These are phyloP conservation scores for Nothura maculosa DNA, from an alignment of 2,797 vertebrate genomes.

Conservation along the genomic window DNA sequence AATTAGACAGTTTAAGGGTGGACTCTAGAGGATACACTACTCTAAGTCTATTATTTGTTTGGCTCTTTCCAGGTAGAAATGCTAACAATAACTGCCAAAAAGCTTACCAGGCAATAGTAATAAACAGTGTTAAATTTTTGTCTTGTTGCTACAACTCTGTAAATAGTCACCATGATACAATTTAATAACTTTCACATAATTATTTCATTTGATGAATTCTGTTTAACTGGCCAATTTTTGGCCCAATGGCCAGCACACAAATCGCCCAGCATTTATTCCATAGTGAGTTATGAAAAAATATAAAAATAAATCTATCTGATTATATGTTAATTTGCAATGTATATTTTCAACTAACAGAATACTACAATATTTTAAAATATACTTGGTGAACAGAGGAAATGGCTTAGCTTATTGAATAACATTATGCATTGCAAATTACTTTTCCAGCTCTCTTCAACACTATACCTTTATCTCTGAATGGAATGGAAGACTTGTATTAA, in stretches of 20 bases:
- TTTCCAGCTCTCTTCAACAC: conserved; percentile 24
- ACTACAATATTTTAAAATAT: conserved; percentile 39
- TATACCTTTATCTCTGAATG: conserved; percentile 16
- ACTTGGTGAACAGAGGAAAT: background rate
- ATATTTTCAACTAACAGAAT: conserved; percentile 25
- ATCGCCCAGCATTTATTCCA: background rate
- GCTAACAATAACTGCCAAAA: background rate
- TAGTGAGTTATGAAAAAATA: background rate
- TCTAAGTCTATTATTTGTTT: background rate
- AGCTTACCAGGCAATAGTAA: background rate
- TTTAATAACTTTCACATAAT: conserved; percentile 4
- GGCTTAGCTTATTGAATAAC: background rate
- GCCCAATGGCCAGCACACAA: conserved; percentile 7
- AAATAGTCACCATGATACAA: background rate
- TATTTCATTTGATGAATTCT: conserved; percentile 15
- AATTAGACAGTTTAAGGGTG: background rate
- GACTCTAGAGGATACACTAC: background rate
- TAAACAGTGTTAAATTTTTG: background rate
- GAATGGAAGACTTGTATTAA: conserved; percentile 43
- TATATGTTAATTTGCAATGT: conserved; percentile 1
- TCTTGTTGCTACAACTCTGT: background rate
- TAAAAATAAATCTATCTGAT: background rate
- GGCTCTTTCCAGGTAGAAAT: conserved; percentile 8
- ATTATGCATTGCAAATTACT: conserved; percentile 52
- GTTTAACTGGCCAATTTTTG: background rate